Conservation (phyloP, 2,888 invertebrate genomes). For the Anthoptus insignis region DNA sequence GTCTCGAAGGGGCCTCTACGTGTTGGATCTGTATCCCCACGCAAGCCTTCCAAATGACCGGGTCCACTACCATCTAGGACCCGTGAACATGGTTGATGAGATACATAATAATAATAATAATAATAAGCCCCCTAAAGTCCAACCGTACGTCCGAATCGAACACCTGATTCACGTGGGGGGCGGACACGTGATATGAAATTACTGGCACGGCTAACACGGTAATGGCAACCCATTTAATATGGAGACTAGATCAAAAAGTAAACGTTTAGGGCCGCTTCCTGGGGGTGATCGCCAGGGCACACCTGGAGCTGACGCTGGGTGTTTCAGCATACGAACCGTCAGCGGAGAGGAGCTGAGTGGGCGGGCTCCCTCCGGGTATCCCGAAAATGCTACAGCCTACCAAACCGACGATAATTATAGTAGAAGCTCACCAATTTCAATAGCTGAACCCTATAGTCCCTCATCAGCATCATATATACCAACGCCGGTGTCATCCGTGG, state of each 20-base stretch:
- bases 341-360: slow-evolving; percentile 15
- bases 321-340: slow-evolving; percentile 29
- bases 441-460: background rate
- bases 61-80: no score
- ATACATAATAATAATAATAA: slow-evolving; percentile 33
- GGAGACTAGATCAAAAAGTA: slow-evolving; percentile 16
- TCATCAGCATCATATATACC: background rate
- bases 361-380: slow-evolving; percentile 9
- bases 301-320: slow-evolving; percentile 28
- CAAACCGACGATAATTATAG: background rate
- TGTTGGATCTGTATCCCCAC: no score
- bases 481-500: background rate
- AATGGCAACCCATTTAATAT: slow-evolving; percentile 21
- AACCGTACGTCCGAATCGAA: slow-evolving; percentile 32
- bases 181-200: slow-evolving; percentile 29
- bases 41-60: no score
- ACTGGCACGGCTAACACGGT: slow-evolving; percentile 35
- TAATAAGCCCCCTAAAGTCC: slow-evolving; percentile 29
- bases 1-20: no score
- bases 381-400: slow-evolving; percentile 13
- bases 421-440: background rate
- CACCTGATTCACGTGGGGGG: slow-evolving; percentile 36
- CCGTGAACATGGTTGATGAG: no score
- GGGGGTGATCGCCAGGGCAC: slow-evolving; percentile 38
- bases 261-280: slow-evolving; percentile 32